A percentile compares a stretch with the other conserved stretches of the same genome.
These are phyloP conservation scores for Leptoclinus maculatus DNA, from an alignment of 2,797 vertebrate genomes.

Conservation along the genomic window DNA sequence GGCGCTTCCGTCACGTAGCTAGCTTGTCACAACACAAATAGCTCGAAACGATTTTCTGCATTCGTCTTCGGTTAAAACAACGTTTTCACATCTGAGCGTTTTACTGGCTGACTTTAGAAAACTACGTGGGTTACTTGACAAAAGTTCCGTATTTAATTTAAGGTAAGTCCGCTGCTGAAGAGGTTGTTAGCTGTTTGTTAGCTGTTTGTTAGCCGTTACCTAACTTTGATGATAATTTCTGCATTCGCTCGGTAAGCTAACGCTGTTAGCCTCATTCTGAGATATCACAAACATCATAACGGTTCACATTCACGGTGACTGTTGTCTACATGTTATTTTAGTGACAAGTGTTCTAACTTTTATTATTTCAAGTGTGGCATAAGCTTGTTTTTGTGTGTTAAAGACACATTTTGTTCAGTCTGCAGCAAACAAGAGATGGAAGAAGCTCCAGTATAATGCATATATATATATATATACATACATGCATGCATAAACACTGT, in stretches of 20 bases:
- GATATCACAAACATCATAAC: no score
- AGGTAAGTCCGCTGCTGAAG: neutral
- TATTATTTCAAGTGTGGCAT: no score
- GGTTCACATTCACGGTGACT: no score
- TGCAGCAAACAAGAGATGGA: neutral
- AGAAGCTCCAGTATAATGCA: neutral
- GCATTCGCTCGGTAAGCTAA: neutral
- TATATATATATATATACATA: no score
- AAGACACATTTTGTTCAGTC: neutral
- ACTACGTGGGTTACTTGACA: neutral
- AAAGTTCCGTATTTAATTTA: neutral
- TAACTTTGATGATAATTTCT: neutral
- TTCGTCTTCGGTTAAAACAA: neutral
- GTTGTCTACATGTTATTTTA: no score
- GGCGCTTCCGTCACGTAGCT: neutral
- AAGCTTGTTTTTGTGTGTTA: neutral
- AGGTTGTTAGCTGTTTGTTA: neutral
- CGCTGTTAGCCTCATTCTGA: neutral
- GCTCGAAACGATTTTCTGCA: neutral
- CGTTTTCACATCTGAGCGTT: neutral
- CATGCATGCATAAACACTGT: no score
- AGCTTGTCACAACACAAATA: neutral
- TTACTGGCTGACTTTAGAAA: neutral
- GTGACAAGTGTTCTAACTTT: no score
- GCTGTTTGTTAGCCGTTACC: neutral